Evolutionary conservation across 1,140 invertebrate species (phyloP).

Genomic region (Cotesia glomerata): DNA sequence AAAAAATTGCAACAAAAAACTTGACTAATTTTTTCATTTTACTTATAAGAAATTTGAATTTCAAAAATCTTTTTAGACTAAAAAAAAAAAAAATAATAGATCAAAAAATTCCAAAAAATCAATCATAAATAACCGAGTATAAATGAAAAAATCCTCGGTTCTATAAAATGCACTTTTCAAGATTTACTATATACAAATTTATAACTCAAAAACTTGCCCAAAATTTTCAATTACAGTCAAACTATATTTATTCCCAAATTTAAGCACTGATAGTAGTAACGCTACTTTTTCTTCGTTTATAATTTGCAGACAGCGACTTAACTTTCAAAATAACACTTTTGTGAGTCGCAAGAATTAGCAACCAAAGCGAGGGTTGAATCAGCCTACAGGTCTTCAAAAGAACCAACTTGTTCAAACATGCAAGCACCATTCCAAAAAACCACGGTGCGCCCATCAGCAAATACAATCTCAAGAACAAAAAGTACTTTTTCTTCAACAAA

Average conservation of each 20-base stretch:
- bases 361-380: conserved; percentile 48
- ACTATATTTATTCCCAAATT: background rate
- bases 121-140: no score
- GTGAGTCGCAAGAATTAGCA: conserved; percentile 38
- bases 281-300: background rate
- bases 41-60: no score
- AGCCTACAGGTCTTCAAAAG: conserved; percentile 46
- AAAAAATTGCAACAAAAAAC: no score
- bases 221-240: background rate
- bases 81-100: no score
- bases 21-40: no score
- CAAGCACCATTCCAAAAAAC: conserved; percentile 49
- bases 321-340: background rate
- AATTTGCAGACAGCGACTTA: background rate
- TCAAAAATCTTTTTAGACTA: no score
- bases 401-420: conserved; percentile 45
- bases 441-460: conserved; percentile 52
- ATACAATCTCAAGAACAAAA: conserved; percentile 48
- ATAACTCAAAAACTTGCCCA: background rate
- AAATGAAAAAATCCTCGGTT: background rate
- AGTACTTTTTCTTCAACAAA: conserved; percentile 43
- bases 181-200: no score
- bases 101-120: no score
- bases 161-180: no score
- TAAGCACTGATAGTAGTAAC: background rate